Evolutionary conservation across 2,797 vertebrate species (phyloP), one percentile per base, ranked within the genome.

Genomic region (Peromyscus aztecus): DNA sequence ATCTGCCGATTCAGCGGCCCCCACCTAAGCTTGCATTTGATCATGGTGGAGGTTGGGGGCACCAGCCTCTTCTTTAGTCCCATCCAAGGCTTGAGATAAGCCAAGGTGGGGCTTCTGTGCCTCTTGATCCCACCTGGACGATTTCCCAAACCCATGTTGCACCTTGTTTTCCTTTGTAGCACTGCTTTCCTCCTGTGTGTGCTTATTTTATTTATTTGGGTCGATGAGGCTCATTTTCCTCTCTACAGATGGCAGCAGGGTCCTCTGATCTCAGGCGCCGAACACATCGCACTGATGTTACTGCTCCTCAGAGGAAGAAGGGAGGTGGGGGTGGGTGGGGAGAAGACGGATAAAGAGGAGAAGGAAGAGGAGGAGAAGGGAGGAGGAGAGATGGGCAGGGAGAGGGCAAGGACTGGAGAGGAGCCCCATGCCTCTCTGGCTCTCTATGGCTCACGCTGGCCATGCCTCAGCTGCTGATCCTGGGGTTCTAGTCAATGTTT

Each of bases 241-340:
- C 97, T 40, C 95, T 98, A 94, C 98, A 98, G 98, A 98, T 97
- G 98, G 98, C 98, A 97, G 96, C 96, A 97, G 98, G 97, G 97
- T 89, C 96, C 96, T 96, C 97, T 94, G 94, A 46, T 98, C 98
- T 95, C 94, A 94, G 96, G 76, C 75, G 0, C 77, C 96, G 88
- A 91, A 86, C 3, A 34, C 3, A 78, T 63, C n/a, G 89, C 21
- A 59, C 19, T 87, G 94, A 96, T 96, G 92, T 78, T 97, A 73
- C 90, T 59, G n/a, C 55, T 88, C 82, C 46, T 95, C 92, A 71
- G 85, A 88, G 67, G 55, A 65, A 80, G 37, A 69, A 61, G 27
- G 86, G 80, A 61, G n/a, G 14, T 24, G 34, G 52, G 67, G 49
- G 31, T 8, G 27, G 73, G 43, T 34, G 59, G 69, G 69, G 84